These are phyloP conservation scores for Drosophila parvula DNA, from an alignment of 1,140 invertebrate species.

Conservation along the genomic window DNA sequence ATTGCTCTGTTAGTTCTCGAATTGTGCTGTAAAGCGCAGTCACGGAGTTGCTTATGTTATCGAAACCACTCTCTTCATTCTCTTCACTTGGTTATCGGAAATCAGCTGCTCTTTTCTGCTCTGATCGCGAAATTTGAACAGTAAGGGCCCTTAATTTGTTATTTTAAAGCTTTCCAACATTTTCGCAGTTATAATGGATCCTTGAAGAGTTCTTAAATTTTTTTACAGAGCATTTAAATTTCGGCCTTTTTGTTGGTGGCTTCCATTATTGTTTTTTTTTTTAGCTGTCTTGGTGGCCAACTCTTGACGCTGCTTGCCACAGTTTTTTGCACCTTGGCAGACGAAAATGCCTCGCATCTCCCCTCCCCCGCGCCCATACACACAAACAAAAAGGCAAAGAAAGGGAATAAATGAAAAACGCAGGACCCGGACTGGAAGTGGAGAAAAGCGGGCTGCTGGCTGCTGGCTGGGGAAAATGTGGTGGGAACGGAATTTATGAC, in stretches of 20 bases:
- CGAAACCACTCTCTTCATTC: too few species aligned
- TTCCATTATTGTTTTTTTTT: slow-evolving; percentile 4
- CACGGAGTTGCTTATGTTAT: too few species aligned
- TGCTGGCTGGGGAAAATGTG: slow-evolving; percentile 62
- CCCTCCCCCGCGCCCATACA: background rate
- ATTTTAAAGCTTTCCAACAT: too few species aligned
- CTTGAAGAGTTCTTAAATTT: background rate
- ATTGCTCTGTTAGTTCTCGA: too few species aligned
- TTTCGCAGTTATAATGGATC: background rate
- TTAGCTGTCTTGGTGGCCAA: slow-evolving; percentile 31
- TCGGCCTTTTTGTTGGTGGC: slow-evolving; percentile 4
- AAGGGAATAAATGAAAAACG: slow-evolving; percentile 44
- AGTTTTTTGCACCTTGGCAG: slow-evolving; percentile 70
- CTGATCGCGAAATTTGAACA: too few species aligned
- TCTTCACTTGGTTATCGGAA: too few species aligned
- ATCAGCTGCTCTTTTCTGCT: too few species aligned
- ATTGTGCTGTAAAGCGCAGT: too few species aligned
- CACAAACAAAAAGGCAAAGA: slow-evolving; percentile 38
- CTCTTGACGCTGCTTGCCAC: slow-evolving; percentile 55
- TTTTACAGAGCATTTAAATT: slow-evolving; percentile 46
- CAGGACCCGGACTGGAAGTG: slow-evolving; percentile 13
- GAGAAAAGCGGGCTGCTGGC: background rate
- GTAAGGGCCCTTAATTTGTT: too few species aligned
- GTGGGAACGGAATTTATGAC: slow-evolving; percentile 83
- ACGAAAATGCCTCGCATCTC: slow-evolving; percentile 63